A percentile compares a stretch with the other conserved stretches of the same genome.
Evolutionary conservation across 2,888 invertebrate species (phyloP).

Genomic region (Spatulosminthurus flaviceps): DNA sequence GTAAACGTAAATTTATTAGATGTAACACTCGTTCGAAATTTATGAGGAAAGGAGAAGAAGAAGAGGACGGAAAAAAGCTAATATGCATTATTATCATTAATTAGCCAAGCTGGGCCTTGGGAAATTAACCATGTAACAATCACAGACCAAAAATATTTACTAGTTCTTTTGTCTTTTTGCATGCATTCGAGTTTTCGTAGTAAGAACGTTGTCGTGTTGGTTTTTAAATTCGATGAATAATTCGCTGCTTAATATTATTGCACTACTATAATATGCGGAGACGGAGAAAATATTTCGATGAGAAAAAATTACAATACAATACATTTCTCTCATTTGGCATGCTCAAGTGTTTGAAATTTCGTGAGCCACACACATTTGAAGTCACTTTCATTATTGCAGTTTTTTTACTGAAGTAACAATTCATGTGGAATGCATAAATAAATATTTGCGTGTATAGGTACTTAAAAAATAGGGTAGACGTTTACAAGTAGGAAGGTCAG

Average conservation of each 20-base stretch:
- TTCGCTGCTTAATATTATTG: neutral
- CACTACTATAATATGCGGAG: neutral
- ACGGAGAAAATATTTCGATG: too few species aligned
- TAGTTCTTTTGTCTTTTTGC: neutral
- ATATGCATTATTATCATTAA: too few species aligned
- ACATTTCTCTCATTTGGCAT: neutral
- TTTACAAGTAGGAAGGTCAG: too few species aligned
- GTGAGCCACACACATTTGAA: neutral
- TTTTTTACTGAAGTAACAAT: too few species aligned
- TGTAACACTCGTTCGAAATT: neutral
- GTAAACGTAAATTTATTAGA: neutral
- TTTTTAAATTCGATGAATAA: neutral
- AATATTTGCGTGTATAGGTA: too few species aligned
- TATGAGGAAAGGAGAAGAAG: too few species aligned
- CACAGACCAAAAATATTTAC: conserved; percentile 16
- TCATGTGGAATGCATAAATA: too few species aligned
- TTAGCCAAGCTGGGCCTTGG: conserved; percentile 44
- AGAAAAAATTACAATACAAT: neutral
- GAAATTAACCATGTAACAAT: conserved; percentile 15
- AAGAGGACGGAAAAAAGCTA: too few species aligned
- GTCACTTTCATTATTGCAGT: neutral
- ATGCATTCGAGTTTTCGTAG: neutral
- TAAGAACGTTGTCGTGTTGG: too few species aligned
- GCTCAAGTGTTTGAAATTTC: neutral
- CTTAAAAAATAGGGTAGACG: too few species aligned